phyloP scores from a whole-genome alignment of 2,797 vertebrate species.

The Cottoperca gobio region DNA sequence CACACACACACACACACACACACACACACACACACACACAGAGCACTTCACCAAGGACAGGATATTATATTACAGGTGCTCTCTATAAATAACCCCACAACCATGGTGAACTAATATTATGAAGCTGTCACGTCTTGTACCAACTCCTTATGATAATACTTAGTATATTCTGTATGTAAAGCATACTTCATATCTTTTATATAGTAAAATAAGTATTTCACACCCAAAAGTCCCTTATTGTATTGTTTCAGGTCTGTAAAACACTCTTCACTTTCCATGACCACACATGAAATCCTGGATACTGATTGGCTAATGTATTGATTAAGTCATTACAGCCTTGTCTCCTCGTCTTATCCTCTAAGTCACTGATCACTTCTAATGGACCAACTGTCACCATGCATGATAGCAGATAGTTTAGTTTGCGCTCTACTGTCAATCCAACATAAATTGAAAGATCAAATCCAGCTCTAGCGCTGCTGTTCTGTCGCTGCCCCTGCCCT shows the following conservation, averaged over 20 bases:
- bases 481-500: conserved; percentile 1
- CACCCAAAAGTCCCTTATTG: not conserved
- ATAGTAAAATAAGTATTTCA: not conserved
- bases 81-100: conserved; percentile 57
- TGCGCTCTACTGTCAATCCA: not conserved
- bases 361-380: conserved; percentile 20
- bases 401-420: not conserved
- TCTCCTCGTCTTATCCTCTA: conserved; percentile 8
- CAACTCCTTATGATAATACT: not conserved
- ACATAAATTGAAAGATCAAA: not conserved
- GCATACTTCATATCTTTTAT: not conserved
- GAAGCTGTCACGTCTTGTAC: conserved; percentile 30
- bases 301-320: conserved; percentile 52
- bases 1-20: conserved; percentile 23
- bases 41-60: conserved; percentile 49
- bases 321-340: conserved; percentile 37
- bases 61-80: conserved; percentile 66
- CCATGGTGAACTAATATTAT: conserved; percentile 52
- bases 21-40: conserved; percentile 17
- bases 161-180: not conserved
- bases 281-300: not conserved
- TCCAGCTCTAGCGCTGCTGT: not conserved
- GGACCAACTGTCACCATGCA: not conserved
- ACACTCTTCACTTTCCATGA: conserved; percentile 12
- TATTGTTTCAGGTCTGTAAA: not conserved